Evolutionary conservation across 1,140 invertebrate genomes (phyloP), one percentile per base, ranked within the genome.

Genomic region (Sarcophaga bullata): DNA sequence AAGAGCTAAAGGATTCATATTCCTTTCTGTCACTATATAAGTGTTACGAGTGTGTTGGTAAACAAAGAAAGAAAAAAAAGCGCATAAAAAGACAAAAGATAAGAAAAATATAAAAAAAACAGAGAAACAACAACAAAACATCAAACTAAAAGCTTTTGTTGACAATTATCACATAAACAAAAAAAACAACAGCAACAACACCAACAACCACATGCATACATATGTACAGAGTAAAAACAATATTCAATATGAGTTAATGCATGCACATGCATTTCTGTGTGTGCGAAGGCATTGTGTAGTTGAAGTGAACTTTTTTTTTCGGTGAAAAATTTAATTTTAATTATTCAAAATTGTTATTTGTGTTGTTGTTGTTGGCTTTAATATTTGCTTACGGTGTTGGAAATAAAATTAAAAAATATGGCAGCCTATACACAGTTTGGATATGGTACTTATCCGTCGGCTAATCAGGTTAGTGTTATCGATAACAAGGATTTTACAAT

Each of bases 351-450:
- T 37, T n/a, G n/a, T n/a, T n/a, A n/a, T n/a, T n/a, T 58, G 13
- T 10, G 52, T 10, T 58, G 13, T 58, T 58, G 52, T 58, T 15
- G n/a, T 15, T 58, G 52, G 52, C n/a, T 58, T 58, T 58, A 15
- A 3, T 10, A n/a, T 58, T 46, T 73, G 25, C 4, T 37, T 1
- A 1, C 4, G 25, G 1, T 37, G 25, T 37, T 37, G 25, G 25
- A 37, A 37, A 37, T 37, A 37, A 50, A 19, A 46, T 8, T 0
- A 75, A n/a, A 25, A 54, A 68, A 50, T 17, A 89, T 89, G 87
- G 87, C 87, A 87, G 87, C 87, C 87, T 89, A 89, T 86, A 87
- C 87, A 87, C 87, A 89, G 86, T 89, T 89, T 86, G 87, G 87
- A 89, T 89, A 89, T 83, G 86, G 87, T 82, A 13, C 88, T 88